Evolutionary conservation across 2,113 vertebrate genomes (phyloP).

Genomic region (Psettodes erumei): DNA sequence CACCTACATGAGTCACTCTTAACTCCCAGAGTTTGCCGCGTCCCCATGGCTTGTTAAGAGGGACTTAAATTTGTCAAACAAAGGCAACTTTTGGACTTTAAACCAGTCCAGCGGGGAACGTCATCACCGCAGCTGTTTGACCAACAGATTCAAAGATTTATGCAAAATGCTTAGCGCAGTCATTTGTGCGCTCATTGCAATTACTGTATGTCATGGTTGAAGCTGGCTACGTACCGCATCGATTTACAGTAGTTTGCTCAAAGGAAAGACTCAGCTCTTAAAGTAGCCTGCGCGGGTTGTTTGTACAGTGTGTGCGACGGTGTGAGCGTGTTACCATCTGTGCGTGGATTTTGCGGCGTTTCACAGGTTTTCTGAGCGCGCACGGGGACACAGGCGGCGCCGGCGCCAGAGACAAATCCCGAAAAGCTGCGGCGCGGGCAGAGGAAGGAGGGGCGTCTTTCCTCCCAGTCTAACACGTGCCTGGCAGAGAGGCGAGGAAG

Average conservation of each 20-base stretch:
- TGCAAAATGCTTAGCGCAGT: no score
- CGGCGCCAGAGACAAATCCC: neutral
- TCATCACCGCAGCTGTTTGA: neutral
- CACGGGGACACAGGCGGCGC: neutral
- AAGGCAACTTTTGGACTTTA: neutral
- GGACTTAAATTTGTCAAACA: neutral
- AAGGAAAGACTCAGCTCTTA: neutral
- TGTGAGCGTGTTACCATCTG: constrained; percentile 27
- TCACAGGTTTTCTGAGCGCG: constrained; percentile 9
- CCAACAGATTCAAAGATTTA: neutral
- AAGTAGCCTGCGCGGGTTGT: neutral
- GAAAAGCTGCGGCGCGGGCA: neutral
- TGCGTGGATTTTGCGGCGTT: constrained; percentile 41
- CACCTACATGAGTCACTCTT: neutral
- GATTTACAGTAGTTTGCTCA: neutral
- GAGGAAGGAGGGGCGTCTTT: neutral
- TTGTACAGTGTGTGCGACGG: constrained; percentile 1
- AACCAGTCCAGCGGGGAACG: neutral
- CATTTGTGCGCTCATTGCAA: no score
- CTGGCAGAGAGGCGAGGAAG: constrained; percentile 43
- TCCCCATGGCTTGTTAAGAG: neutral
- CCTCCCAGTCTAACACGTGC: constrained; percentile 25
- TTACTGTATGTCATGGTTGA: neutral
- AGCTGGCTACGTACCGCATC: neutral
- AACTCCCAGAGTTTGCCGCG: neutral